A percentile compares a stretch with the other conserved stretches of the same genome.
phyloP scores from a whole-genome alignment of 1,140 invertebrate genomes.

The Drosophila eugracilis region DNA sequence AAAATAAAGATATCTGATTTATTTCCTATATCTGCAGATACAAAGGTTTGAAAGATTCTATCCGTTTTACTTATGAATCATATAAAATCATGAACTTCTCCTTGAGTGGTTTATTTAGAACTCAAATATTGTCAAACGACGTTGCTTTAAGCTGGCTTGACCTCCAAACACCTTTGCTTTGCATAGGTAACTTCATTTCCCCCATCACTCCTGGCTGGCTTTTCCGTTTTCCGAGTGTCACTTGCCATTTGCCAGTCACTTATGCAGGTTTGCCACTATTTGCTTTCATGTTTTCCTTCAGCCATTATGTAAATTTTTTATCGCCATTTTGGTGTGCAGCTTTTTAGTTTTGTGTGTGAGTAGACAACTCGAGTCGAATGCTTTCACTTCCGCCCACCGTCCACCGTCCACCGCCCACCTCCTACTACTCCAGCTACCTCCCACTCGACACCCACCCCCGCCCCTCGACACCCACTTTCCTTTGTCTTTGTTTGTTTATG shows the following conservation, averaged over 20 bases:
- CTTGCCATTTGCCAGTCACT: conserved; percentile 46
- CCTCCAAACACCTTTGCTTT: background rate
- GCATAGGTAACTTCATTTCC: conserved; percentile 2
- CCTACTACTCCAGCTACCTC: no score
- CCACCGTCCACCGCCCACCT: no score
- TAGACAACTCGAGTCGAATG: conserved; percentile 38
- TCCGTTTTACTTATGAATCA: no score
- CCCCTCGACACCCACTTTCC: background rate
- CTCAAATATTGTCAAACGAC: no score
- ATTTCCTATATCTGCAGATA: no score
- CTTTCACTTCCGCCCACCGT: conserved; percentile 22
- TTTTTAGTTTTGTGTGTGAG: conserved; percentile 18
- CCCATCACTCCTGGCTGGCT: background rate
- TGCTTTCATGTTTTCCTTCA: conserved; percentile 23
- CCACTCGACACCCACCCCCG: no score
- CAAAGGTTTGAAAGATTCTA: no score
- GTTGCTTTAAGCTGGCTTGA: background rate
- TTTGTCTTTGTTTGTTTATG: conserved; percentile 45
- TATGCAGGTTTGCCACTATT: conserved; percentile 21
- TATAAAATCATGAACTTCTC: no score
- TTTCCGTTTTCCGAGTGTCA: conserved; percentile 29
- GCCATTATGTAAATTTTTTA: conserved; percentile 53
- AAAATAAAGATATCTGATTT: background rate
- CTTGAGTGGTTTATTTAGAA: no score
- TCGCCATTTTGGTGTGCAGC: conserved; percentile 44